These are phyloP conservation scores for Cinclus cinclus DNA, from an alignment of 2,113 vertebrate genomes.

Conservation along the genomic window DNA sequence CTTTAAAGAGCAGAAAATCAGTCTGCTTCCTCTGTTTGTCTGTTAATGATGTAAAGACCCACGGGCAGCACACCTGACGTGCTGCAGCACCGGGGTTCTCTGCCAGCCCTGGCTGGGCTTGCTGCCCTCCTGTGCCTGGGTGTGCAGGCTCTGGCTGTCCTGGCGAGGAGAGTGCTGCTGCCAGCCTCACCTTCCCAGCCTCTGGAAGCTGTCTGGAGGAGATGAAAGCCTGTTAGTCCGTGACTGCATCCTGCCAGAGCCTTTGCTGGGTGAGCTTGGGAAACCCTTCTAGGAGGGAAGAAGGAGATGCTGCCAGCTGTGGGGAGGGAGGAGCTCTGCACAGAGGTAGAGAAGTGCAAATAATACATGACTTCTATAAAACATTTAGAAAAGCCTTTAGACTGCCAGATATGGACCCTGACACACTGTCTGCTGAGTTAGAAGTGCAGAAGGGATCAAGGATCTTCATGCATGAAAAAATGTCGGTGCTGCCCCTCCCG, in stretches of 20 bases:
- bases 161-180: not conserved
- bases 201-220: not conserved
- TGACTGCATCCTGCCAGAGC: not conserved
- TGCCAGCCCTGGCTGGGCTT: not conserved
- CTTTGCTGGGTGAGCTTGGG: not conserved
- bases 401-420: not conserved
- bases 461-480: not conserved
- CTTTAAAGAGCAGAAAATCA: not conserved
- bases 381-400: not conserved
- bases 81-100: not conserved
- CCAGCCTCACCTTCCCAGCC: not conserved
- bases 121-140: not conserved
- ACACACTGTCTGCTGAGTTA: not conserved
- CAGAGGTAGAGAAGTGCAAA: not conserved
- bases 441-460: not conserved
- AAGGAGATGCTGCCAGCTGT: not conserved
- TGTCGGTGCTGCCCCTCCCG: accelerated
- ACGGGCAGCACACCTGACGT: not conserved
- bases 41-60: not conserved
- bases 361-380: slow-evolving; percentile 6
- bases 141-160: not conserved
- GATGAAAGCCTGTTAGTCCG: not conserved
- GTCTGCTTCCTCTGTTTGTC: not conserved
- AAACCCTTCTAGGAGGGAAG: not conserved
- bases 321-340: not conserved